Evolutionary conservation across 2,113 vertebrate species (phyloP).

Genomic region (Silurus glanis): DNA sequence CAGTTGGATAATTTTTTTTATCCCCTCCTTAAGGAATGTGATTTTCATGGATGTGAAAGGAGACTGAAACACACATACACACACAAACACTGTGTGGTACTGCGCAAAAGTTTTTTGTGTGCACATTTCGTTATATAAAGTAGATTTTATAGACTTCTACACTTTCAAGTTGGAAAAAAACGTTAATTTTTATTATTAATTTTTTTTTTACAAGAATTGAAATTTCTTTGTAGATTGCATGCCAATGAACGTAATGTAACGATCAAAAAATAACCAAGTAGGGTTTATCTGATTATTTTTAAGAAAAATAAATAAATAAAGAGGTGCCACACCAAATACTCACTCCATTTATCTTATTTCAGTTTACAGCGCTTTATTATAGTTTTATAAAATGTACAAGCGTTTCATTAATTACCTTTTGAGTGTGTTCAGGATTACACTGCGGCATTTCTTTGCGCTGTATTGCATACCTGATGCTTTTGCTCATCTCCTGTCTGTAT

Average conservation of each 20-base stretch:
- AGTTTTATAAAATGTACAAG: not conserved
- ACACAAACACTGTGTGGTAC: no score
- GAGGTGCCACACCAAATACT: not conserved
- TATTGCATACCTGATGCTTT: not conserved
- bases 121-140: no score
- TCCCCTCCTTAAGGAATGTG: not conserved
- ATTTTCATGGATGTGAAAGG: not conserved
- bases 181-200: no score
- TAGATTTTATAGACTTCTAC: not conserved
- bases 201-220: no score
- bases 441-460: not conserved
- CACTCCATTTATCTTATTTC: not conserved
- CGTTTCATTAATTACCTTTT: not conserved
- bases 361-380: not conserved
- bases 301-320: not conserved
- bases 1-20: not conserved
- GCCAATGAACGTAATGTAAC: no score
- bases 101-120: no score
- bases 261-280: no score
- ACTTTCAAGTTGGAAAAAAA: not conserved
- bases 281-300: no score
- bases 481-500: not conserved
- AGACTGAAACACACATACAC: not conserved
- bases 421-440: not conserved
- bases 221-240: no score